Conservation (phyloP, 2,888 invertebrate genomes). For the Agrochola lota region DNA sequence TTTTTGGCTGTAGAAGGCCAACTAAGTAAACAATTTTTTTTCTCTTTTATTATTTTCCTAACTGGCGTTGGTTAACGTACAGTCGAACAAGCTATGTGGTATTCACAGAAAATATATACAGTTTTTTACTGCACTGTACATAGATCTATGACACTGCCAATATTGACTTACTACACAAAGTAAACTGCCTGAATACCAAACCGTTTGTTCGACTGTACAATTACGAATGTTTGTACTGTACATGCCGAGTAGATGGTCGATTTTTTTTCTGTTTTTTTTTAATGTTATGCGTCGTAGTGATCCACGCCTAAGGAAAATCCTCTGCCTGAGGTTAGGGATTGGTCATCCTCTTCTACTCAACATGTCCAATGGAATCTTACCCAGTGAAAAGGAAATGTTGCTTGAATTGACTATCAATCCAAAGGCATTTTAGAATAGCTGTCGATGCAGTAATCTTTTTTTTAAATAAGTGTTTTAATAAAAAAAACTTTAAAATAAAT, state of each 20-base stretch:
- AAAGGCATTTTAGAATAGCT: slow-evolving; percentile 8
- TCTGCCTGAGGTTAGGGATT: neutral
- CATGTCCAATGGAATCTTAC: neutral
- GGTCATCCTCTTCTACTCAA: neutral
- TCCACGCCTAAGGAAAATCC: too few relatives aligned
- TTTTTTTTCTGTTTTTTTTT: neutral
- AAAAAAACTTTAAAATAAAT: slow-evolving; percentile 46
- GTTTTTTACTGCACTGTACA: too few relatives aligned
- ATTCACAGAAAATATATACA: too few relatives aligned
- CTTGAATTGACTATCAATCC: slow-evolving; percentile 1
- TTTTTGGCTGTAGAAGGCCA: too few relatives aligned
- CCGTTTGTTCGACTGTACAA: neutral
- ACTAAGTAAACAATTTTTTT: too few relatives aligned
- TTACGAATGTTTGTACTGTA: neutral
- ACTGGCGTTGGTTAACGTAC: too few relatives aligned
- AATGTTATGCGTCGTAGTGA: too few relatives aligned
- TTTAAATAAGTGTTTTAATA: neutral
- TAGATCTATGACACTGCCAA: too few relatives aligned
- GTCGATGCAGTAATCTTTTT: neutral
- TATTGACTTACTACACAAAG: too few relatives aligned
- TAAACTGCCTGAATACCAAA: too few relatives aligned
- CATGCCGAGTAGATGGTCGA: neutral
- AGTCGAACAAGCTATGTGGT: too few relatives aligned
- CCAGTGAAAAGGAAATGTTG: neutral
- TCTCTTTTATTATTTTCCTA: too few relatives aligned